phyloP scores from a whole-genome alignment of 2,113 vertebrate genomes.

The Dasypus novemcinctus region DNA sequence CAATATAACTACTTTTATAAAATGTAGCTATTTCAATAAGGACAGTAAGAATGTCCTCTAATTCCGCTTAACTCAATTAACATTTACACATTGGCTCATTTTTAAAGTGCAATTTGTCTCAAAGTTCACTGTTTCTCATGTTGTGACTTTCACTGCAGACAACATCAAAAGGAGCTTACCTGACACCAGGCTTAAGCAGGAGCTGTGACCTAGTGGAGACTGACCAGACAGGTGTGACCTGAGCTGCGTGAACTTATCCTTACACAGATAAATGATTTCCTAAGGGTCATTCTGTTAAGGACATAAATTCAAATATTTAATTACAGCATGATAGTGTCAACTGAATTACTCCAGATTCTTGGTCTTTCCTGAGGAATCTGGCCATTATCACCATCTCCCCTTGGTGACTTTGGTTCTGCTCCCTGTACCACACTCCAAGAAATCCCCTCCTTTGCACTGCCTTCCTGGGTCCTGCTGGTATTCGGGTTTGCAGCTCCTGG shows the following conservation, averaged over 20 bases:
- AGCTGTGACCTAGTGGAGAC: background rate
- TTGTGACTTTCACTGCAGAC: background rate
- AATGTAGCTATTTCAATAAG: background rate
- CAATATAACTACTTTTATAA: conserved; percentile 44
- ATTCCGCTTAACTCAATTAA: background rate
- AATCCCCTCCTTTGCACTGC: background rate
- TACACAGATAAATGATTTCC: background rate
- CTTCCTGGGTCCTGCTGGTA: background rate
- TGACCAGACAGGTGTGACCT: background rate
- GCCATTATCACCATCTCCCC: background rate
- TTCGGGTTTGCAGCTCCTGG: background rate
- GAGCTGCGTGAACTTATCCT: background rate
- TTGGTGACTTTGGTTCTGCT: background rate
- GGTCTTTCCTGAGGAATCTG: background rate
- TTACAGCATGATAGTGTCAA: background rate
- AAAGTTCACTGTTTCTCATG: background rate
- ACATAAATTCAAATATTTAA: background rate
- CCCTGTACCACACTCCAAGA: too few relatives aligned
- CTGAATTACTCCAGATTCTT: background rate
- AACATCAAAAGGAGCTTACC: background rate
- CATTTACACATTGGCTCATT: background rate
- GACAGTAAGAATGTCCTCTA: background rate
- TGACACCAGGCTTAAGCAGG: background rate
- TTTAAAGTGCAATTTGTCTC: background rate
- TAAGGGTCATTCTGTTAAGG: background rate